Evolutionary conservation across 2,113 vertebrate genomes (phyloP).

Genomic region (Myanophis thanlyinensis): DNA sequence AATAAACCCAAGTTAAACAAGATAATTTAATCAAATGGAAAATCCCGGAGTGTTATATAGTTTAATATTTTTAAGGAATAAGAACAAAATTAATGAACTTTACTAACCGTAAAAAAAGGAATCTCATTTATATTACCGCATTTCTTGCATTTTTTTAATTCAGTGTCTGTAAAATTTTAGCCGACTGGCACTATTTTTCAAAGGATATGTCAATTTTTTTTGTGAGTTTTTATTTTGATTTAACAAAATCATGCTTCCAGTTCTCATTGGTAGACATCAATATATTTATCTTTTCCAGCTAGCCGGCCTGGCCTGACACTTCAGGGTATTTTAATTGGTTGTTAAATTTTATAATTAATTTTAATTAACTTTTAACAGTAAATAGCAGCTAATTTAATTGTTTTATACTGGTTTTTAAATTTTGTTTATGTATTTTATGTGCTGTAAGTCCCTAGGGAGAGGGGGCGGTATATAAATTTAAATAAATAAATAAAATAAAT

Average conservation of each 20-base stretch:
- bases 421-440: no score
- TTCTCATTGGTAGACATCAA: background rate
- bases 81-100: background rate
- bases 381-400: no score
- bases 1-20: background rate
- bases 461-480: no score
- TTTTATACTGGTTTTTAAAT: no score
- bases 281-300: no score
- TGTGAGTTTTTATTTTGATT: constrained; percentile 36
- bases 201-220: constrained; percentile 26
- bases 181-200: background rate
- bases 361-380: no score
- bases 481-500: no score
- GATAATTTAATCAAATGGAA: background rate
- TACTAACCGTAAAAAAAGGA: background rate
- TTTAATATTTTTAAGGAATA: background rate
- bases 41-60: background rate
- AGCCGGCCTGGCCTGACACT: no score
- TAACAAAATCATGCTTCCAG: constrained; percentile 25
- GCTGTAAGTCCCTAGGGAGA: no score
- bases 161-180: no score
- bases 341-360: no score
- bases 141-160: background rate
- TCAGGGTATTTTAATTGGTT: no score
- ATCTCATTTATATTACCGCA: background rate